A percentile compares a stretch with the other conserved stretches of the same genome.
Evolutionary conservation across 2,888 invertebrate genomes (phyloP).

Genomic region (Tolmerus cingulatus): DNA sequence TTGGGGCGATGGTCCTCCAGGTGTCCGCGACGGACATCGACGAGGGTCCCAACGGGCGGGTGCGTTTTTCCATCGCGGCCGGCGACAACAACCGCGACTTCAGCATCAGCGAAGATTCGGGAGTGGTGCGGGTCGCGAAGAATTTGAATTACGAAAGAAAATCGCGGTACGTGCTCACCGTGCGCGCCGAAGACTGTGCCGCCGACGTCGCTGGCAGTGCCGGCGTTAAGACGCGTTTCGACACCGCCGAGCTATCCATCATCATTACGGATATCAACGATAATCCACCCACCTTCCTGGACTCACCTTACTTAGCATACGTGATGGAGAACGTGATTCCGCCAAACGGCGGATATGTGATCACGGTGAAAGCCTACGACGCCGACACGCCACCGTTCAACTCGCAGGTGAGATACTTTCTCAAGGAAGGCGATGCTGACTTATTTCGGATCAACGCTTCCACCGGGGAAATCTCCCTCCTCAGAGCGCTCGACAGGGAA

Average conservation of each 20-base stretch:
- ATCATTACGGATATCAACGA: conserved; percentile 92
- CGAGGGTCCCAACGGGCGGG: conserved; percentile 88
- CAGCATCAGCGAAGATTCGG: conserved; percentile 90
- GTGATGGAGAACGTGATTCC: conserved; percentile 93
- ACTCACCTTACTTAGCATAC: conserved; percentile 93
- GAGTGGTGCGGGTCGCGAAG: conserved; percentile 89
- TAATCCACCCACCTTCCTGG: conserved; percentile 89
- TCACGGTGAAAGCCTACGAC: conserved; percentile 86
- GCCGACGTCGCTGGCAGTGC: conserved; percentile 66
- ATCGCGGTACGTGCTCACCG: conserved; percentile 80
- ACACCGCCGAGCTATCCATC: conserved; percentile 83
- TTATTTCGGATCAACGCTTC: conserved; percentile 91
- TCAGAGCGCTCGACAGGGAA: conserved; percentile 85
- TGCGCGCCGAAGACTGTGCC: conserved; percentile 89
- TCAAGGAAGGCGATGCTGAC: conserved; percentile 92
- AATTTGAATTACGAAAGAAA: conserved; percentile 93
- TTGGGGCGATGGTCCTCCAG: conserved; percentile 89
- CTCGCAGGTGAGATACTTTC: conserved; percentile 88
- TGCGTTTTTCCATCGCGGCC: conserved; percentile 86
- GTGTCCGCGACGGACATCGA: conserved; percentile 90
- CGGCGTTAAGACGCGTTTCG: conserved; percentile 67
- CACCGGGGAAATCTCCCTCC: conserved; percentile 87
- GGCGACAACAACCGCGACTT: conserved; percentile 93
- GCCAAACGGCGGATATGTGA: conserved; percentile 79
- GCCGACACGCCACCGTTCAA: conserved; percentile 91